A percentile compares a stretch with the other conserved stretches of the same genome.
phyloP scores from a whole-genome alignment of 2,113 vertebrate species.

The Corynorhinus townsendii region DNA sequence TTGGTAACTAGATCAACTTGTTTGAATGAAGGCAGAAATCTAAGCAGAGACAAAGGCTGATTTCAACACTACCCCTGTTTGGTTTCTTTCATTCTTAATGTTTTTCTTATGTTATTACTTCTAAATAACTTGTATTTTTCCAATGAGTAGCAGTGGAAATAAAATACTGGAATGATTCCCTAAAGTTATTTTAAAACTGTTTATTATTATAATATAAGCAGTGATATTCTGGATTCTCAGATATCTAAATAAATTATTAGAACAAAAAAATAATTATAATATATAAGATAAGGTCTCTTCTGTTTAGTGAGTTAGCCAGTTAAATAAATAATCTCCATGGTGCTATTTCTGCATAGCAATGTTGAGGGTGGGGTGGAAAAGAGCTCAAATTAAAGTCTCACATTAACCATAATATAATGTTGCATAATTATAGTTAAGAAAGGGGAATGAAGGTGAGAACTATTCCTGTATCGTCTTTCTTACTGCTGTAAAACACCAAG shows the following conservation, averaged over 20 bases:
- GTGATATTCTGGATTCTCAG: neutral
- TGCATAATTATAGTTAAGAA: neutral
- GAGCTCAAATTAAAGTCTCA: neutral
- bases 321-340: neutral
- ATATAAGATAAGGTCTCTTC: neutral
- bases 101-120: neutral
- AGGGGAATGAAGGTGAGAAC: neutral
- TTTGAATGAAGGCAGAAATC: neutral
- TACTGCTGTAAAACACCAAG: neutral
- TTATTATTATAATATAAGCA: neutral
- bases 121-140: slow-evolving; percentile 23
- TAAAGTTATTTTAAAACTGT: slow-evolving; percentile 3
- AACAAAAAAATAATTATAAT: neutral
- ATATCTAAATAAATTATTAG: slow-evolving; percentile 9
- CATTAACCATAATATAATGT: neutral
- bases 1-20: neutral
- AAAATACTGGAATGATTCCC: neutral
- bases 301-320: neutral
- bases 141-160: neutral
- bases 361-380: neutral
- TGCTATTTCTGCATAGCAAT: neutral
- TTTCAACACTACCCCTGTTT: neutral
- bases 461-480: neutral
- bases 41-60: neutral
- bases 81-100: neutral